Conservation (phyloP, 2,888 invertebrate genomes). For the Argyresthia albistria region DNA sequence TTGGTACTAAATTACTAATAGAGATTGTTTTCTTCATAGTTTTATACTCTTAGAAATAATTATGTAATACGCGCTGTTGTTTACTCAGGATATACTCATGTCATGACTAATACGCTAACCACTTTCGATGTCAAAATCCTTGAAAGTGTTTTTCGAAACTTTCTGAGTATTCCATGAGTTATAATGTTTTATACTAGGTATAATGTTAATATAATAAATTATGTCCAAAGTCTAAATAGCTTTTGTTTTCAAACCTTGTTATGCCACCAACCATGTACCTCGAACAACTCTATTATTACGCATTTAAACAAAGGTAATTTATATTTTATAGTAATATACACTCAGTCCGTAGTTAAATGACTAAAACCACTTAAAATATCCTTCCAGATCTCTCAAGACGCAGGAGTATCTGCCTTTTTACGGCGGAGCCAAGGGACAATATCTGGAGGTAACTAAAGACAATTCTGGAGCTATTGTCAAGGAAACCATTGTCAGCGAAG, state of each 20-base stretch:
- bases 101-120: constrained; percentile 27
- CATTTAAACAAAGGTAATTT: no score
- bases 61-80: no score
- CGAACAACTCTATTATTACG: no score
- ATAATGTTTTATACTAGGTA: no score
- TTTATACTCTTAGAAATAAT: neutral
- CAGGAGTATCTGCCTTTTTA: constrained; percentile 75
- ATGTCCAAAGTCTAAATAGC: no score
- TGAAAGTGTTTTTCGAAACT: constrained; percentile 48
- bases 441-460: constrained; percentile 72
- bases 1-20: no score
- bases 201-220: no score
- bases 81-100: neutral
- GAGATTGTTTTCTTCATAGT: constrained; percentile 11
- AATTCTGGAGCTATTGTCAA: constrained; percentile 61
- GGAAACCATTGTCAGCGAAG: constrained; percentile 60
- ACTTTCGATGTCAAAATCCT: constrained; percentile 35
- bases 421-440: constrained; percentile 81
- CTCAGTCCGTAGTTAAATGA: neutral
- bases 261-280: no score
- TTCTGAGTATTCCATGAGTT: no score
- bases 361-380: neutral
- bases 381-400: neutral
- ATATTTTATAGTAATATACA: no score
- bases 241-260: no score